These are phyloP conservation scores for Chiloscyllium plagiosum DNA, from an alignment of 2,113 vertebrate genomes.

Conservation along the genomic window DNA sequence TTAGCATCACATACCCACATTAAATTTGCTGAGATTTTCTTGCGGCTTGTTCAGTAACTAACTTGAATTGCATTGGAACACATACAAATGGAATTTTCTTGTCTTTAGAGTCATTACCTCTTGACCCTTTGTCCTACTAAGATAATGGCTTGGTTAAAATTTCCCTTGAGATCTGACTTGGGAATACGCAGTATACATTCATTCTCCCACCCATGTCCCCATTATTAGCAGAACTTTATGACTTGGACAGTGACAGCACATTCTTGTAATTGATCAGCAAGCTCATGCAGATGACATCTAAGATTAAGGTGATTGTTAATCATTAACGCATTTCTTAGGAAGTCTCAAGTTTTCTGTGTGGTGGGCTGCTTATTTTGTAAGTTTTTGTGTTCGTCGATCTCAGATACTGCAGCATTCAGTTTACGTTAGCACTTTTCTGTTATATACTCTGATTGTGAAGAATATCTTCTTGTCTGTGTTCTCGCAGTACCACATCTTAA, in stretches of 20 bases:
- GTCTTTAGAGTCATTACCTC: not conserved
- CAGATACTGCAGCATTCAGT: not conserved
- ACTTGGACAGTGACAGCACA: too few species aligned
- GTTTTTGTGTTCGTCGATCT: not conserved
- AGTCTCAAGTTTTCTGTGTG: too few species aligned
- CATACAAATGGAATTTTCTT: not conserved
- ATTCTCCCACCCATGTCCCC: not conserved
- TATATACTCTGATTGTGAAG: not conserved
- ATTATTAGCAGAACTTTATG: not conserved
- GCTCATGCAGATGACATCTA: too few species aligned
- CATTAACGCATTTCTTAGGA: not conserved
- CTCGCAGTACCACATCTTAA: not conserved
- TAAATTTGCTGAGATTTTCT: not conserved
- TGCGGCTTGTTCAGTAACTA: not conserved
- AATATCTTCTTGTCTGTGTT: not conserved
- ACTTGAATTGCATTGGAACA: not conserved
- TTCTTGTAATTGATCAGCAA: too few species aligned
- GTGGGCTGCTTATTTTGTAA: not conserved
- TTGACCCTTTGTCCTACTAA: not conserved
- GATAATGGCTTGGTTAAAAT: not conserved
- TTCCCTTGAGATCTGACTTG: not conserved
- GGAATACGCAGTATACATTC: too few species aligned
- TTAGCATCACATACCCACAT: not conserved
- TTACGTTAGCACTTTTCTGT: not conserved
- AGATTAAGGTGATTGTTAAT: not conserved